Conservation (phyloP, 1,140 invertebrate species). For the Pseudomyrmex gracilis region DNA sequence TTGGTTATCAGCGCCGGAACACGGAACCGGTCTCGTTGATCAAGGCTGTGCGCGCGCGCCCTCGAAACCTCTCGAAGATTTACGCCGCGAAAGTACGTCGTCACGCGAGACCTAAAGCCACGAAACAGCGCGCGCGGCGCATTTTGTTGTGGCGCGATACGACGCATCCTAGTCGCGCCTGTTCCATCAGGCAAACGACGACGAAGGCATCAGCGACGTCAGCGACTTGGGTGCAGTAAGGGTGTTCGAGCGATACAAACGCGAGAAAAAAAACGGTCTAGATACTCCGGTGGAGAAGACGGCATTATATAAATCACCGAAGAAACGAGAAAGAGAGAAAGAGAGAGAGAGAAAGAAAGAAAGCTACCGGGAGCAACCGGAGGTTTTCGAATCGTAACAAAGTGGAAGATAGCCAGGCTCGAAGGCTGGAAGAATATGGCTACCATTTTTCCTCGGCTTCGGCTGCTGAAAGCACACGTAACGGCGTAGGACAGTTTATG, state of each 20-base stretch:
- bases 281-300: slow-evolving; percentile 5
- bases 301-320: slow-evolving; percentile 69
- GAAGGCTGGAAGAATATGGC: slow-evolving; percentile 69
- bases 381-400: slow-evolving; percentile 74
- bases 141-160: slow-evolving; percentile 35
- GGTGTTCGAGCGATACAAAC: slow-evolving; percentile 46
- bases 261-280: slow-evolving; percentile 28
- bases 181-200: slow-evolving; percentile 24
- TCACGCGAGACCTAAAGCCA: slow-evolving; percentile 58
- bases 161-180: slow-evolving; percentile 11
- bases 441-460: slow-evolving; percentile 72
- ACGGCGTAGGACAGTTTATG: slow-evolving; percentile 72
- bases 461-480: slow-evolving; percentile 72
- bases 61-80: slow-evolving; percentile 51
- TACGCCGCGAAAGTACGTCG: slow-evolving; percentile 54
- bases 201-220: slow-evolving; percentile 11
- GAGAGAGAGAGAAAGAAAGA: background rate
- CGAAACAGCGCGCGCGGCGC: slow-evolving; percentile 3
- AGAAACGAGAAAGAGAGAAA: slow-evolving; percentile 47
- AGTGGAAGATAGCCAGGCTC: slow-evolving; percentile 71
- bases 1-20: slow-evolving; percentile 21
- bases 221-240: background rate
- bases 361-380: slow-evolving; percentile 32
- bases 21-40: slow-evolving; percentile 11
- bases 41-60: background rate